These are phyloP conservation scores for Andrena praecox DNA, from an alignment of 2,888 invertebrate genomes.

Conservation along the genomic window DNA sequence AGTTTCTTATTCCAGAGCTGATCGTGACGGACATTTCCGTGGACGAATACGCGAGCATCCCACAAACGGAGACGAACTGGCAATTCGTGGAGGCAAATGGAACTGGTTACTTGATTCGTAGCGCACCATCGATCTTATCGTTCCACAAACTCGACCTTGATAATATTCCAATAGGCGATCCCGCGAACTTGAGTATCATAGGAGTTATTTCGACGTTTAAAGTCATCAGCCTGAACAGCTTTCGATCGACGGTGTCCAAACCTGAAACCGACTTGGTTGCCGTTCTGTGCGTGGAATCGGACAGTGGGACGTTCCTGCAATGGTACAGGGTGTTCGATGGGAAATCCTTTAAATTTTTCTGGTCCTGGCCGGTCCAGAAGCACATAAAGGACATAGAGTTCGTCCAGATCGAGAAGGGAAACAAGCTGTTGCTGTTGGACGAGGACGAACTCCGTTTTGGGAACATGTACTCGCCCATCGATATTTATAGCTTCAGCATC, in stretches of 20 bases:
- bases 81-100: constrained; percentile 62
- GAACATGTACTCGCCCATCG: constrained; percentile 66
- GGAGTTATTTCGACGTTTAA: constrained; percentile 72
- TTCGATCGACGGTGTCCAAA: neutral
- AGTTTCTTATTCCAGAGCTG: constrained; percentile 67
- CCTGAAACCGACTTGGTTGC: constrained; percentile 57
- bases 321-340: constrained; percentile 79
- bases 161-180: neutral
- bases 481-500: constrained; percentile 81
- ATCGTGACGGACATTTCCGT: constrained; percentile 66
- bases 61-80: constrained; percentile 63
- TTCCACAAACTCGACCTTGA: constrained; percentile 65
- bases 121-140: constrained; percentile 47
- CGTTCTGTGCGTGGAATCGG: constrained; percentile 71
- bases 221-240: constrained; percentile 64
- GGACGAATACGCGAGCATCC: constrained; percentile 49
- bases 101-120: constrained; percentile 64
- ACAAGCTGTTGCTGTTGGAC: constrained; percentile 76
- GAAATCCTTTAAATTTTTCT: constrained; percentile 69
- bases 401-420: constrained; percentile 69
- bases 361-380: constrained; percentile 73
- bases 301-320: constrained; percentile 67
- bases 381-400: constrained; percentile 73
- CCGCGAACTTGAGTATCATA: neutral
- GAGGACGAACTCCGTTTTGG: constrained; percentile 60